These are phyloP conservation scores for Acarapis woodi DNA, from an alignment of 1,140 invertebrate species.

Conservation along the genomic window DNA sequence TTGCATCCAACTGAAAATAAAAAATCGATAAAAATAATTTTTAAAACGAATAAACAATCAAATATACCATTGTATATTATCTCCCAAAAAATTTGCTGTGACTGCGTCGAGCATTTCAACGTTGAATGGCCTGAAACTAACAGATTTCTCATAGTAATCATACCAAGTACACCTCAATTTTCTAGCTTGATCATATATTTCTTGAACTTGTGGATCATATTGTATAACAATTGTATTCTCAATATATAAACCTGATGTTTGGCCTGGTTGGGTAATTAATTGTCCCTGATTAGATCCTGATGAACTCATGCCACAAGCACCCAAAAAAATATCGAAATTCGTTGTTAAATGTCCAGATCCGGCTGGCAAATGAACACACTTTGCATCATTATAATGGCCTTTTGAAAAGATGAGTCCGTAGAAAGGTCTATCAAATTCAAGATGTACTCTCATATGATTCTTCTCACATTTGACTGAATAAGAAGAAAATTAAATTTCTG, in stretches of 20 bases:
- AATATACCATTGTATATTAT: slow-evolving; percentile 79
- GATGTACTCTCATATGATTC: slow-evolving; percentile 72
- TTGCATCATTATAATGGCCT: slow-evolving; percentile 49
- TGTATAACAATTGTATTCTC: slow-evolving; percentile 85
- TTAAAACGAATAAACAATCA: no score
- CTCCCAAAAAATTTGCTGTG: slow-evolving; percentile 71
- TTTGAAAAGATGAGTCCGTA: slow-evolving; percentile 88
- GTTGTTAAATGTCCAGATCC: slow-evolving; percentile 59
- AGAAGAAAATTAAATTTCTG: no score
- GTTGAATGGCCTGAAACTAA: slow-evolving; percentile 61
- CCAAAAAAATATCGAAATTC: slow-evolving; percentile 67
- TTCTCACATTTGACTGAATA: slow-evolving; percentile 87
- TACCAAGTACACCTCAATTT: slow-evolving; percentile 75
- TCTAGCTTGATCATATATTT: slow-evolving; percentile 40
- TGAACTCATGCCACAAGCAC: slow-evolving; percentile 18
- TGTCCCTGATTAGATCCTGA: slow-evolving; percentile 8
- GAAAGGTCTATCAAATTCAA: slow-evolving; percentile 75
- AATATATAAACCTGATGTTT: slow-evolving; percentile 33
- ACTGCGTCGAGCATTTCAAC: slow-evolving; percentile 78
- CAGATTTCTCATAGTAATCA: slow-evolving; percentile 75
- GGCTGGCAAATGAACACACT: slow-evolving; percentile 54
- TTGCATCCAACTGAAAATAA: slow-evolving; percentile 90
- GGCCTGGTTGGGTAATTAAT: slow-evolving; percentile 1
- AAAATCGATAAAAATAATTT: slow-evolving; percentile 68
- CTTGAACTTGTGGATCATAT: slow-evolving; percentile 75